phyloP scores from a whole-genome alignment of 37 sponge, comb jelly and placozoan species.

The Bolinopsis microptera region DNA sequence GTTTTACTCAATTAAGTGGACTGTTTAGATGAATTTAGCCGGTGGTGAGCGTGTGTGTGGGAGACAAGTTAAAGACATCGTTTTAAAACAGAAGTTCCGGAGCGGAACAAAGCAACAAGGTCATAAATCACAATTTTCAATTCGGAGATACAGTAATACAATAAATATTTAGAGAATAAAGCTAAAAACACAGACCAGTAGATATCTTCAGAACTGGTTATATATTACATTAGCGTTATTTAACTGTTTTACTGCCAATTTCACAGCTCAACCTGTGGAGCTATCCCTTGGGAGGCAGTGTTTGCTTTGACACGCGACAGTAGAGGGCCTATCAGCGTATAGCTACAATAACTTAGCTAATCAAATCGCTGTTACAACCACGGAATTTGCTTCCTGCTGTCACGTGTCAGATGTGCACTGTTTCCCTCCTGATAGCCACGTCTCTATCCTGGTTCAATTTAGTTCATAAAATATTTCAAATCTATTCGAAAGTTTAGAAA shows the following conservation, averaged over 20 bases:
- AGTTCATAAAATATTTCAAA: not conserved
- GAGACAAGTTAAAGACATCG: not conserved
- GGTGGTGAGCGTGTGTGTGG: no score
- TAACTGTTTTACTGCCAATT: not conserved
- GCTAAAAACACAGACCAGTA: conserved; percentile 56
- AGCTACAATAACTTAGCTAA: no score
- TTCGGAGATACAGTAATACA: conserved; percentile 42
- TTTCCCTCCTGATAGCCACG: not conserved
- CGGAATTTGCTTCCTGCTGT: no score
- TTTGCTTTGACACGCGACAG: no score
- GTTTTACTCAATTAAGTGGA: no score
- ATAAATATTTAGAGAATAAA: conserved; percentile 62
- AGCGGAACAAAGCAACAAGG: conserved; percentile 26
- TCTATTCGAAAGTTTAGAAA: not conserved
- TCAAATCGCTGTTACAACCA: no score
- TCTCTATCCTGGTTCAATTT: not conserved
- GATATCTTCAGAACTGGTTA: not conserved
- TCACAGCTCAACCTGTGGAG: no score
- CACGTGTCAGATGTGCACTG: no score
- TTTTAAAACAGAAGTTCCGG: not conserved
- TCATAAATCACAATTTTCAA: conserved; percentile 55
- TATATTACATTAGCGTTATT: not conserved
- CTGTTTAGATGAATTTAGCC: no score
- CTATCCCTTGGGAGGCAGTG: no score
- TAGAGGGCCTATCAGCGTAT: no score